Evolutionary conservation across 2,797 vertebrate species (phyloP).

Genomic region (Capromys pilorides): DNA sequence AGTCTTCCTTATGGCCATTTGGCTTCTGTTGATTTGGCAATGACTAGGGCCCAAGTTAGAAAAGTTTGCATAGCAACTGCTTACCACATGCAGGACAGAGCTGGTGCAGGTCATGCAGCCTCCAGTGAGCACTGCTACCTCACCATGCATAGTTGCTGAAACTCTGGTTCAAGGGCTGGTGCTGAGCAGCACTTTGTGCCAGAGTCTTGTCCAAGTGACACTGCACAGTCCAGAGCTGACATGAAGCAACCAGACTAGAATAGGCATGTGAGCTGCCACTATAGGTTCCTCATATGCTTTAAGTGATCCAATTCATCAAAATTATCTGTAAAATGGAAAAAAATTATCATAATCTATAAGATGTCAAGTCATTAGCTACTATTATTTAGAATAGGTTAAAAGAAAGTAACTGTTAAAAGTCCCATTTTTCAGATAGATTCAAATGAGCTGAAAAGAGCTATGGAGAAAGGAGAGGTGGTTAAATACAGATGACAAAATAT

Average conservation of each 20-base stretch:
- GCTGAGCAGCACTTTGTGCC: not conserved
- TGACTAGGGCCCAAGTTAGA: not conserved
- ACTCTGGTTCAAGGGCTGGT: too few species aligned
- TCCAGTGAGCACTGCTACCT: too few species aligned
- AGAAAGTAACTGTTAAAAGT: not conserved
- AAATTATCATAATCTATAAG: not conserved
- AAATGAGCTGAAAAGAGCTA: not conserved
- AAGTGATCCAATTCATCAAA: not conserved
- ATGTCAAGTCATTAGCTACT: not conserved
- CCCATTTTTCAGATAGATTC: not conserved
- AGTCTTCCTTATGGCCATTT: not conserved
- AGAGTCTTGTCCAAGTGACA: not conserved
- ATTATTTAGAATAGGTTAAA: not conserved
- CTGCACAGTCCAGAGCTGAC: not conserved
- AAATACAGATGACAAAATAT: not conserved
- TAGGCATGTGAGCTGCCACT: too few species aligned
- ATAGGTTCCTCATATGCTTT: not conserved
- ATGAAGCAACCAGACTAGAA: not conserved
- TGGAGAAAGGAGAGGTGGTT: not conserved
- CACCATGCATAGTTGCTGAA: accelerated
- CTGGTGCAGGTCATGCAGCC: not conserved
- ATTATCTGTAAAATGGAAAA: not conserved
- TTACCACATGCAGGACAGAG: not conserved
- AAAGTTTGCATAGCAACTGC: not conserved
- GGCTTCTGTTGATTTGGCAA: too few species aligned